Conservation (phyloP, 2,888 invertebrate species). For the Oscheius sp. region DNA sequence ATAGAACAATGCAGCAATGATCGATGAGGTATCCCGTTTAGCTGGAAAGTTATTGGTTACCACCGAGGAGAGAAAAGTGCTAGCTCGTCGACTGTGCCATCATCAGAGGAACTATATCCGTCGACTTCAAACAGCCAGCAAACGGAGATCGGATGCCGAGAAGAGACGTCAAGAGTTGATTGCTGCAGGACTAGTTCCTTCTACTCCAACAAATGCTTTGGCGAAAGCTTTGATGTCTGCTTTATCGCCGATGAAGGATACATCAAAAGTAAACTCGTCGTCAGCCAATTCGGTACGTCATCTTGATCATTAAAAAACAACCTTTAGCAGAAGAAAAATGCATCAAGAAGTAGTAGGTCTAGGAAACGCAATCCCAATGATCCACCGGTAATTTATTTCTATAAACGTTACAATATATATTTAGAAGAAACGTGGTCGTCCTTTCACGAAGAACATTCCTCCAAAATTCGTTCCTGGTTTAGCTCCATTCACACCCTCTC, state of each 20-base stretch:
- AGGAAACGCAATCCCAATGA: no score
- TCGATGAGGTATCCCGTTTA: constrained; percentile 29
- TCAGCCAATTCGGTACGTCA: neutral
- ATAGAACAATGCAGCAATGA: constrained; percentile 22
- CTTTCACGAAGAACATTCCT: neutral
- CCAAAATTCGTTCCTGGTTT: neutral
- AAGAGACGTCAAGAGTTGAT: neutral
- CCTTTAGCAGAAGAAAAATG: no score
- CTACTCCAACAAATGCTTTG: neutral
- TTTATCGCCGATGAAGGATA: neutral
- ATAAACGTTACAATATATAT: no score
- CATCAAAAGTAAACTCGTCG: neutral
- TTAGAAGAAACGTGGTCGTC: constrained; percentile 2
- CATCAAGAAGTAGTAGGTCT: no score
- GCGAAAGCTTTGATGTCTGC: neutral
- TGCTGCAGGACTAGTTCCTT: neutral
- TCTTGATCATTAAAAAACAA: neutral
- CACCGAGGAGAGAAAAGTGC: constrained; percentile 27
- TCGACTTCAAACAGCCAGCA: constrained; percentile 28
- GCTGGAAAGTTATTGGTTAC: constrained; percentile 6
- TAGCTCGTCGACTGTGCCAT: constrained; percentile 30
- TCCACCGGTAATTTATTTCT: no score
- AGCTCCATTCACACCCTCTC: neutral
- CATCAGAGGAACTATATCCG: constrained; percentile 31
- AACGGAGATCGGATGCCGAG: constrained; percentile 15